phyloP scores from a whole-genome alignment of 1,140 invertebrate genomes.

The Battus philenor region DNA sequence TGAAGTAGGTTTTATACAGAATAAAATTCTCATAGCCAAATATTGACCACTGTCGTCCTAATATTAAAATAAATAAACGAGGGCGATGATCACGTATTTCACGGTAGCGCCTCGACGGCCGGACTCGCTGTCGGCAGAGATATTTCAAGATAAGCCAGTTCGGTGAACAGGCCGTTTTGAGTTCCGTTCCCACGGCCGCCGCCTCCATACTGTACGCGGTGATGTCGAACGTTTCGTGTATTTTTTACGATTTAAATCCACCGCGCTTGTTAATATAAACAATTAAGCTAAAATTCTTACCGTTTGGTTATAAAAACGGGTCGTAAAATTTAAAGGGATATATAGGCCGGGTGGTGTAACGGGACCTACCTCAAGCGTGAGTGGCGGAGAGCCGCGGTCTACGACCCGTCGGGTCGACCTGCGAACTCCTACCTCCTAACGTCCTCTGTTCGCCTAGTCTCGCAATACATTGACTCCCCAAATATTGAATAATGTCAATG shows the following conservation, averaged over 20 bases:
- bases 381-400: conserved; percentile 39
- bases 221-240: conserved; percentile 6
- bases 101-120: conserved; percentile 1
- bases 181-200: conserved; percentile 43
- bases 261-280: background rate
- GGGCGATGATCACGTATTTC: background rate
- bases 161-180: conserved; percentile 33
- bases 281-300: too few relatives aligned
- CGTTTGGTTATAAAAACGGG: conserved; percentile 5
- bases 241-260: conserved; percentile 1
- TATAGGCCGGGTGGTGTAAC: conserved; percentile 49
- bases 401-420: conserved; percentile 61
- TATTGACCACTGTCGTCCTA: background rate
- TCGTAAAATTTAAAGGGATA: conserved; percentile 35
- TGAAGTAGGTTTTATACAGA: too few relatives aligned
- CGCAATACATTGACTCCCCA: conserved; percentile 27
- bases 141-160: conserved; percentile 60
- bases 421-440: conserved; percentile 48
- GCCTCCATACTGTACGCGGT: conserved; percentile 16
- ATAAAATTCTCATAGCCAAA: too few relatives aligned
- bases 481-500: conserved; percentile 27
- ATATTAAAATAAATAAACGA: background rate
- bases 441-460: conserved; percentile 43
- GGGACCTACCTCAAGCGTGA: conserved; percentile 44
- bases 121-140: conserved; percentile 39